Conservation (phyloP, 2,113 vertebrate species). For the Riparia riparia region DNA sequence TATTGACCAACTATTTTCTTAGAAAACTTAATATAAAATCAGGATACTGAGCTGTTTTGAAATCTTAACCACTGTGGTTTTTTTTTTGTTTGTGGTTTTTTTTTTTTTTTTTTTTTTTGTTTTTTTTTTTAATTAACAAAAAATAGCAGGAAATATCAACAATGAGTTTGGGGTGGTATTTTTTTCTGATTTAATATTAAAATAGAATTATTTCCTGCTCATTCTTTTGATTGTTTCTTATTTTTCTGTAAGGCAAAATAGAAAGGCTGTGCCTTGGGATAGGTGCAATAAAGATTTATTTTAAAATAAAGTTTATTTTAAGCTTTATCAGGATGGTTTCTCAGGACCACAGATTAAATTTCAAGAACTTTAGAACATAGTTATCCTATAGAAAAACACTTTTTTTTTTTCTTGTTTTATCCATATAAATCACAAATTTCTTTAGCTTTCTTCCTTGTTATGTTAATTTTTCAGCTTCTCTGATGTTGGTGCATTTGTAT, state of each 20-base stretch:
- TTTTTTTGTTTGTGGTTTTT: background rate
- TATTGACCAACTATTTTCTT: background rate
- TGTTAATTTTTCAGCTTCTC: background rate
- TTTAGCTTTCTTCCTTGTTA: background rate
- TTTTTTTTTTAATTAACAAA: background rate
- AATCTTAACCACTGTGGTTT: background rate
- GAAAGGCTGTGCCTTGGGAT: background rate
- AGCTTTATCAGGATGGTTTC: background rate
- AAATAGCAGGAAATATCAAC: background rate
- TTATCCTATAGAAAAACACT: background rate
- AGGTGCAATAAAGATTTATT: background rate
- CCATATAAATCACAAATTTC: background rate
- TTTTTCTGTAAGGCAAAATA: background rate
- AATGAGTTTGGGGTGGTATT: background rate
- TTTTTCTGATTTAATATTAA: background rate
- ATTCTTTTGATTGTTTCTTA: background rate
- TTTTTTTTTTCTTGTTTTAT: background rate
- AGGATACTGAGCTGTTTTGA: background rate
- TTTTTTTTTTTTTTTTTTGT: too few species aligned
- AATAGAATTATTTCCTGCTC: background rate
- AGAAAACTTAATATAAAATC: background rate
- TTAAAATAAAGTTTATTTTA: background rate
- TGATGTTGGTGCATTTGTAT: background rate
- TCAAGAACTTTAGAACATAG: background rate
- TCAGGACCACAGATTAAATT: background rate